Base-by-base conservation (phyloP, 2,113 vertebrate genomes). In the Aegotheles bennettii region DNA sequence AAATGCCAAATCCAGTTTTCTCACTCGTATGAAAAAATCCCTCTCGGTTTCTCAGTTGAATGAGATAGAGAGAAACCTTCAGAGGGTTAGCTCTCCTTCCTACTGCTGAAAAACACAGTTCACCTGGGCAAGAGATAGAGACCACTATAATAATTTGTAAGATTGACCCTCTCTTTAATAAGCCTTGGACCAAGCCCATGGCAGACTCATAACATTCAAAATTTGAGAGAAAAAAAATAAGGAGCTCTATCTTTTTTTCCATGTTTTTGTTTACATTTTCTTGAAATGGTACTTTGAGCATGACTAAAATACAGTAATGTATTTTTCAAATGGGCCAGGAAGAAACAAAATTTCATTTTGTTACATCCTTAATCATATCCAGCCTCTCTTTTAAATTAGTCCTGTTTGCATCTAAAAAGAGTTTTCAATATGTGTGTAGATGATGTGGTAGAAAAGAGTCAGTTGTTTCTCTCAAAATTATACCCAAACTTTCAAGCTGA, bases 351-450 rank as follows among this genome's bases (percentile, higher is more conserved):
- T 79, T 79, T 77, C 76, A 20, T 92, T 56, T 75, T 38, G 10
- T 56, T 94, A 45, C 61, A 61, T 92, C 60, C 93, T 90, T 93
- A 90, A 94, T 94, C 16, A 2, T 84, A 84, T 57, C 60, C 73
- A 85, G 64, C 33, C 33, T 81, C 42, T 74, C 84, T 96, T 81
- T 93, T 74, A 82, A 95, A 90, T 87, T 84, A 84, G 63, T 84
- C 43, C 51, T 69, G 47, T 77, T 88, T 89, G 16, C 75, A 77
- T 89, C 75, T 89, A 87, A 56, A 91, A 90, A 59, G 17, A 57
- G 31, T 15, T 73, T 86, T 60, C 20, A 85, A 69, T 68, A 91
- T 61, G 26, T 59, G 20, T 84, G 48, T 53, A 86, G 82, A 95
- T 82, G 70, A 54, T 36, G 73, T 88, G 79, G 75, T 60, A 90